phyloP scores from a whole-genome alignment of 2,113 vertebrate species.

The Gallinago media region DNA sequence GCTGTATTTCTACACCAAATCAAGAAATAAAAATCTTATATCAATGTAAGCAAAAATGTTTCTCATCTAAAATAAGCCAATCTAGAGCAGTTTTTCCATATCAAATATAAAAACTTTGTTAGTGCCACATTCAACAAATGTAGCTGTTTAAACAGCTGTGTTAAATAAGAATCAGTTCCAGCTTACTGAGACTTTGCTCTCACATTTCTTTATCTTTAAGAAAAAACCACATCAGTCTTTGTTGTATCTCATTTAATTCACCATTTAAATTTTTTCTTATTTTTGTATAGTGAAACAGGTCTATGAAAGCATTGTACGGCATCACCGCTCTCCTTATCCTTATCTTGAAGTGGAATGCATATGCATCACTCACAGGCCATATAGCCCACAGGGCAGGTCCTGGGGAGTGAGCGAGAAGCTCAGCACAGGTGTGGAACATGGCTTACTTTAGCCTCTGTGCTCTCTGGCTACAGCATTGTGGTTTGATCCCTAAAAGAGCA shows the following conservation, averaged over 20 bases:
- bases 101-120: not conserved
- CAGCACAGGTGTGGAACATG: not conserved
- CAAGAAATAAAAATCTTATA: not conserved
- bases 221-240: not conserved
- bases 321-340: not conserved
- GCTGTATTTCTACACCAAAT: not conserved
- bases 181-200: not conserved
- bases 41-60: not conserved
- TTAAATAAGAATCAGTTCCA: constrained; percentile 1
- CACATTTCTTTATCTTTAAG: not conserved
- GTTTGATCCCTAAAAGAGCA: not conserved
- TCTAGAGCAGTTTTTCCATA: not conserved
- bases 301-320: not conserved
- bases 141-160: constrained; percentile 8
- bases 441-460: not conserved
- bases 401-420: not conserved
- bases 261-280: not conserved
- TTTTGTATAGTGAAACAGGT: not conserved
- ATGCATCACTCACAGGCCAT: fast-evolving
- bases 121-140: not conserved
- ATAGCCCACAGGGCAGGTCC: not conserved
- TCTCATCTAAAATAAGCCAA: not conserved
- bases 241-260: not conserved
- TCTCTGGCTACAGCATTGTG: not conserved
- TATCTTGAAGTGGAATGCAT: not conserved